Evolutionary conservation across 2,113 vertebrate species (phyloP).

Genomic region (Oxyura jamaicensis): DNA sequence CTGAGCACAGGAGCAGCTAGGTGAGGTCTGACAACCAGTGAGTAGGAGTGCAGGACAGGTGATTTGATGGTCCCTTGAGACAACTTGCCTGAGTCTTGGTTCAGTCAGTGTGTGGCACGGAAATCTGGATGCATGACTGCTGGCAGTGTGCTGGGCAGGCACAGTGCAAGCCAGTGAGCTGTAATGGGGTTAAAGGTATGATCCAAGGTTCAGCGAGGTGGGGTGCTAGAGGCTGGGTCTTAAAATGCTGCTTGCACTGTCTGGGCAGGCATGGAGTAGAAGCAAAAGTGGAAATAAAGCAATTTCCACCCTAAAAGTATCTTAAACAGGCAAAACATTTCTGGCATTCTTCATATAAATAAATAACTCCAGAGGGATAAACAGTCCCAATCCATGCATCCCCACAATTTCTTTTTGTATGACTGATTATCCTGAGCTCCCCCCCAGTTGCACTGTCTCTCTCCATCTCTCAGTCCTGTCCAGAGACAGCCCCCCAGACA

Average conservation of each 20-base stretch:
- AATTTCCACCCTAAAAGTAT: constrained; percentile 1
- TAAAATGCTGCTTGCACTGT: background rate
- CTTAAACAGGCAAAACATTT: background rate
- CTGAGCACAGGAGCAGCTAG: background rate
- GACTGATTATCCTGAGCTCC: background rate
- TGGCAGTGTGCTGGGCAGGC: background rate
- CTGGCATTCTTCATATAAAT: background rate
- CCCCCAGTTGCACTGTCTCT: background rate
- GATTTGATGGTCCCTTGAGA: background rate
- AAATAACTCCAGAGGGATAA: background rate
- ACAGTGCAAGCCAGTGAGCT: background rate
- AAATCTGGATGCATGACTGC: background rate
- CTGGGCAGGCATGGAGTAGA: background rate
- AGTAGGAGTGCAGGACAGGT: background rate
- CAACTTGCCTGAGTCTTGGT: background rate
- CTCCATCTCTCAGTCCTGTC: background rate
- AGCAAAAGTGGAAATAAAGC: background rate
- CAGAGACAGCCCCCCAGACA: background rate
- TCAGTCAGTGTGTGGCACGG: background rate
- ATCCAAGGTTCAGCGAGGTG: background rate
- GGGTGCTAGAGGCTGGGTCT: background rate
- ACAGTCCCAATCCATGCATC: background rate
- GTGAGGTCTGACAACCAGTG: background rate
- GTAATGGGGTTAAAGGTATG: background rate
- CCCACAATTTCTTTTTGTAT: background rate